phyloP scores from a whole-genome alignment of 2,888 invertebrate species.

The Eilema depressum region DNA sequence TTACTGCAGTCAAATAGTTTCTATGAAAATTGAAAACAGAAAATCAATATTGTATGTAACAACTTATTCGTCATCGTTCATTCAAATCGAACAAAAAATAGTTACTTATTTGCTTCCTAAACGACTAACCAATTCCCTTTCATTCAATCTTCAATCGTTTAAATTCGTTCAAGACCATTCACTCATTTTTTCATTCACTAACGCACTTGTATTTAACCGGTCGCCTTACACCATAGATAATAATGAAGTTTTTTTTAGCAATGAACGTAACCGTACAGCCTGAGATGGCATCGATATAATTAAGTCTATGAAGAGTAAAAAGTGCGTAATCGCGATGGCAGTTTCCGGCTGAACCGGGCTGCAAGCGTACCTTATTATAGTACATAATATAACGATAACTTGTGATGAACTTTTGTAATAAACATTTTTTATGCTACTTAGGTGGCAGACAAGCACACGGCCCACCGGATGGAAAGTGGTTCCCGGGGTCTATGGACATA shows the following conservation, averaged over 20 bases:
- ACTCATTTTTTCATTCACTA: constrained; percentile 16
- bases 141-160: background rate
- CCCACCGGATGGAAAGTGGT: too few species aligned
- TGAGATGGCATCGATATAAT: constrained; percentile 55
- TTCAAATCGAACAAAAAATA: background rate
- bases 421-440: too few species aligned
- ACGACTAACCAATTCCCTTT: background rate
- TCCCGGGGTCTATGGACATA: too few species aligned
- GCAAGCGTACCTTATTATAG: background rate
- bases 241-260: constrained; percentile 36
- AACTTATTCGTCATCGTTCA: background rate
- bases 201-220: constrained; percentile 24
- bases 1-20: background rate
- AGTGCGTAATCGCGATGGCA: constrained; percentile 40
- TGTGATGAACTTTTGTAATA: background rate
- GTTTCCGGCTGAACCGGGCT: constrained; percentile 33
- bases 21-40: too few species aligned
- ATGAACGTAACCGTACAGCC: constrained; percentile 44
- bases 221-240: constrained; percentile 34
- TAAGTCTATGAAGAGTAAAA: constrained; percentile 46
- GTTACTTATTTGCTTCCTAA: too few species aligned
- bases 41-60: too few species aligned
- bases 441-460: too few species aligned
- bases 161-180: constrained; percentile 11
- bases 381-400: too few species aligned